Evolutionary conservation across 2,888 invertebrate species (phyloP), one percentile per base, ranked within the genome.

Genomic region (Spodoptera picta): DNA sequence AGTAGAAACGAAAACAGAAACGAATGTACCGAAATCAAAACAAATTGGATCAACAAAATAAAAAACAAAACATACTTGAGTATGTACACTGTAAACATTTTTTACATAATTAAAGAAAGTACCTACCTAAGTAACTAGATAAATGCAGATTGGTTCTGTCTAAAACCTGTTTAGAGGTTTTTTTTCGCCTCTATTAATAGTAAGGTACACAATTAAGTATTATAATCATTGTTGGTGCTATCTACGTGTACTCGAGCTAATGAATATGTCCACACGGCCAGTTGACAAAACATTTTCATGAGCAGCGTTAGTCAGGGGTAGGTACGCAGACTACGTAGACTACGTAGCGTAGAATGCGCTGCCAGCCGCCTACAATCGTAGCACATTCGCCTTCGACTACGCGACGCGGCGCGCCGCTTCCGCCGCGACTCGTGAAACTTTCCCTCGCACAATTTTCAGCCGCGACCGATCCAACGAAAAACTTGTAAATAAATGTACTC

Each of bases 381-480:
- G 77, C 79, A 83, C 93, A 93, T 90, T 93, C 91, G 88, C 81
- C 82, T 82, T 73, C 83, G 81, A 87, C 77, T 83, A 62, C 85
- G 86, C 89, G 90, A 59, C 83, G 87, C 83, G 87, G 81, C 84
- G 77, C 79, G 82, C 85, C 92, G 92, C 75, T 76, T 84, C 81
- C 76, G 78, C 57, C 60, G 79, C 64, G 72, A 64, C 80, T 73
- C 72, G 88, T 86, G 87, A 88, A 91, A 91, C 87, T 92, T 91
- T 89, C 84, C 75, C 75, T 66, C 83, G 85, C 83, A 82, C 61
- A 60, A 73, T 73, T 77, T 77, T 67, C 75, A 69, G 68, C 62
- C 59, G 61, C 62, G 61, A 70, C 62, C 46, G 45, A 45, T 65
- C 12, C 19, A 56, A 67, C 51, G 44, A 41, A 64, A 65, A 70